Conservation (phyloP, 2,888 invertebrate species). For the Caenorhabditis afra region DNA sequence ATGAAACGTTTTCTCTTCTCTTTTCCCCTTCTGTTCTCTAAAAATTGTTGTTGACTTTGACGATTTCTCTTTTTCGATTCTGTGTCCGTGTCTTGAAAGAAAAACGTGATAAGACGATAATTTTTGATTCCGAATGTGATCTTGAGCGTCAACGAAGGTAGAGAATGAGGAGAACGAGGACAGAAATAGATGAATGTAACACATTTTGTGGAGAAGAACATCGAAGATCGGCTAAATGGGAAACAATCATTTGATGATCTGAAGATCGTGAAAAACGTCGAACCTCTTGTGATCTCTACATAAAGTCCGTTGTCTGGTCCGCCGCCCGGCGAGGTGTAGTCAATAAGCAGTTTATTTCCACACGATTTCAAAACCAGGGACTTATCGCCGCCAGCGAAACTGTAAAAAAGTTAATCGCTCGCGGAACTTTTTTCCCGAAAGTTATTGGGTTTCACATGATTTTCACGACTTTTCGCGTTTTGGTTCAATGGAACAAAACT, state of each 20-base stretch:
- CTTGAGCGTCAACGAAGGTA: conserved; percentile 3
- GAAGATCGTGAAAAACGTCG: conserved; percentile 15
- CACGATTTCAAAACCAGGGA: conserved; percentile 22
- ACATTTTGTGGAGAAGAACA: conserved; percentile 44
- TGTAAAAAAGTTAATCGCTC: conserved; percentile 5
- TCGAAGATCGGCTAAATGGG: conserved; percentile 46
- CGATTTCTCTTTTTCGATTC: conserved; percentile 16
- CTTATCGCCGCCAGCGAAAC: conserved; percentile 10
- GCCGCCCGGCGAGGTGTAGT: conserved; percentile 39
- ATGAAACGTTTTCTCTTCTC: not conserved
- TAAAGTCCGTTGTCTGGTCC: conserved; percentile 35
- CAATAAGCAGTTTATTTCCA: conserved; percentile 41
- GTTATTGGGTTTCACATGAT: too few relatives aligned
- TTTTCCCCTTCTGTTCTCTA: conserved; percentile 34
- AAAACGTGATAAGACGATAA: conserved; percentile 31
- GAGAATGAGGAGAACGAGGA: conserved; percentile 8
- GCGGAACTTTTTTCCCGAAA: too few relatives aligned
- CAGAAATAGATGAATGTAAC: conserved; percentile 22
- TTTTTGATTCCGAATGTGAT: conserved; percentile 37
- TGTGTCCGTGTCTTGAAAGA: conserved; percentile 16
- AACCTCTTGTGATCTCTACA: conserved; percentile 45
- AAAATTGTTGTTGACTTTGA: conserved; percentile 38
- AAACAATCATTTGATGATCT: conserved; percentile 9
- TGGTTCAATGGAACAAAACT: too few relatives aligned
- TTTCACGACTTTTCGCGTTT: too few relatives aligned